Conservation (phyloP, 1,140 invertebrate genomes). For the Sitodiplosis mosellana region DNA sequence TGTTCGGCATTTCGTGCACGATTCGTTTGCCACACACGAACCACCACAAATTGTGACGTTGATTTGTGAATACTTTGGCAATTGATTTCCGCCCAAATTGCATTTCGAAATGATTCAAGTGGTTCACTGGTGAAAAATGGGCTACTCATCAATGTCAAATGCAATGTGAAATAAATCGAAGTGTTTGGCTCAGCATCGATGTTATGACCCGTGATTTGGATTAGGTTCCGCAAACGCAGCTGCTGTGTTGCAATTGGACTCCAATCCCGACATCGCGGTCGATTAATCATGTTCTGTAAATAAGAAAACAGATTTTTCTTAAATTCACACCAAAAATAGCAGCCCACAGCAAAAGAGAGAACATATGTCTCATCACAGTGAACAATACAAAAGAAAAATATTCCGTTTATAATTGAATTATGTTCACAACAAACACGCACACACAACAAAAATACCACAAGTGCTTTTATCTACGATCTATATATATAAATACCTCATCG, state of each 20-base stretch:
- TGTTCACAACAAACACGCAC: too few species aligned
- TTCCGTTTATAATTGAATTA: too few species aligned
- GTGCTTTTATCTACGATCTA: too few species aligned
- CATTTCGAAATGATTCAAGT: constrained; percentile 33
- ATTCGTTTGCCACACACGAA: constrained; percentile 17
- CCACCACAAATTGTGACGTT: constrained; percentile 18
- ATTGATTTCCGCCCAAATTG: constrained; percentile 43
- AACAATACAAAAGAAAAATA: too few species aligned
- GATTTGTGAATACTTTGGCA: constrained; percentile 17
- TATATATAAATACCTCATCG: too few species aligned
- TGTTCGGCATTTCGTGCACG: background rate
- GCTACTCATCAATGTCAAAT: constrained; percentile 57
- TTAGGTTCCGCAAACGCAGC: constrained; percentile 48
- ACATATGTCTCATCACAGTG: too few species aligned
- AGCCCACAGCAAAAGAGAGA: too few species aligned
- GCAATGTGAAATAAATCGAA: constrained; percentile 59
- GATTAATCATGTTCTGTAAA: constrained; percentile 29
- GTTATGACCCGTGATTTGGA: constrained; percentile 47
- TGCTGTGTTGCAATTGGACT: constrained; percentile 41
- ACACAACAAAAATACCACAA: too few species aligned
- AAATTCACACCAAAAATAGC: background rate
- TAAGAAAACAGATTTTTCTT: background rate
- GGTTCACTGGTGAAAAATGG: constrained; percentile 77
- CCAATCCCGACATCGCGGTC: constrained; percentile 41
- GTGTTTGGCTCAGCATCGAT: constrained; percentile 27